Evolutionary conservation across 1,140 invertebrate genomes (phyloP), one percentile per base, ranked within the genome.

Genomic region (Drosophila nannoptera): DNA sequence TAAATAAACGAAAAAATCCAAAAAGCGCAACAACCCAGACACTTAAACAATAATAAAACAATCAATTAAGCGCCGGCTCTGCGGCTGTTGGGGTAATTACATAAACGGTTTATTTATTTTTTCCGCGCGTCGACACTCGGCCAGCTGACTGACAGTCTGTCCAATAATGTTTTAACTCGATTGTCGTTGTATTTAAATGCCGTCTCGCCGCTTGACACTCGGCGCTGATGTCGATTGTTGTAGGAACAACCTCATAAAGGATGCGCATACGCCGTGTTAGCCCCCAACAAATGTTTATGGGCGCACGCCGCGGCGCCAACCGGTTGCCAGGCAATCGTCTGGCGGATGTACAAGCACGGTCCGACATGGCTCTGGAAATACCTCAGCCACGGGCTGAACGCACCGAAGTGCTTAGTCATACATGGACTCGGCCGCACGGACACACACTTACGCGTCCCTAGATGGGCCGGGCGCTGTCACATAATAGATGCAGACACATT

Each of bases 21-120:
- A 52, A 29, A 77, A 65, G 42, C 59, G 42, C 59, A 71, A 66
- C 78, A 64, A 22, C 22, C 42, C 45, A 46, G 54, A 50, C 62
- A 64, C 62, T 72, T 35, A 80, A 69, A 73, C 31, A 80, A 80
- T 76, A 80, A 80, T 80, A 80, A 73, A 80, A 77, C 69, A 80
- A 80, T 80, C 77, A 80, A 74, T 80, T 80, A 69, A 73, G 60
- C 64, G 55, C 68, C 64, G 73, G 48, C 22, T 33, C 54, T 16
- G 45, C 43, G 38, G 55, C 75, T 56, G 40, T 49, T 55, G 54
- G 50, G 48, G 43, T 72, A 78, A 78, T 78, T 72, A 76, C 63
- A 80, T 69, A 69, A 80, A 80, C 62, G 62, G 71, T 73, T 69
- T 76, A 36, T 73, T 64, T 68, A 31, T 65, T 46, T 46, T 22